A percentile compares a stretch with the other conserved stretches of the same genome.
These are phyloP conservation scores for Clepsis dumicolana DNA, from an alignment of 2,888 invertebrate genomes.

Conservation along the genomic window DNA sequence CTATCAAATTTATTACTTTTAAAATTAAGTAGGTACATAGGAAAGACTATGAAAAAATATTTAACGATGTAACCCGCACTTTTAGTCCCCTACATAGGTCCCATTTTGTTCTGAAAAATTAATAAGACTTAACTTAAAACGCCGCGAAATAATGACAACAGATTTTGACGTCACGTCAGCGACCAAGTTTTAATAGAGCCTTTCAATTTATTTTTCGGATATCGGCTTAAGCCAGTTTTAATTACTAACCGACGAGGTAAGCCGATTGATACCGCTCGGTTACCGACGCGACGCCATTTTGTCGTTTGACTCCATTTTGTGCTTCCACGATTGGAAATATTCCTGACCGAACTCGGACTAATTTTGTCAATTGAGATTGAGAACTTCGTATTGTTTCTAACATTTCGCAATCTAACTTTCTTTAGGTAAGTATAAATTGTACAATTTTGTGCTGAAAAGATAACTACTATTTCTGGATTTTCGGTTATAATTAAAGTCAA, in stretches of 20 bases:
- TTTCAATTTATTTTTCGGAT: conserved; percentile 59
- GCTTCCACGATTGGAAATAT: neutral
- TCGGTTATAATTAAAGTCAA: neutral
- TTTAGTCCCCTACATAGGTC: neutral
- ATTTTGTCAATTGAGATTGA: neutral
- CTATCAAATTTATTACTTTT: no score
- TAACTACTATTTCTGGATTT: neutral
- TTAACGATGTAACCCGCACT: no score
- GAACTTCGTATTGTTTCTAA: neutral
- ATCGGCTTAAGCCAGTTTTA: conserved; percentile 69
- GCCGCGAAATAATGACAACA: neutral
- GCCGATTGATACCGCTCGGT: conserved; percentile 46
- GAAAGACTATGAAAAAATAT: no score
- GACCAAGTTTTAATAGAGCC: conserved; percentile 63
- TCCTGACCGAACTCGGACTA: conserved; percentile 1
- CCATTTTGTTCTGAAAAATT: neutral
- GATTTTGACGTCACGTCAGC: conserved; percentile 32
- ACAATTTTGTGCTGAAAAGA: neutral
- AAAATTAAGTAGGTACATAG: no score
- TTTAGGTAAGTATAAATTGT: neutral
- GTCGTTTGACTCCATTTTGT: conserved; percentile 20
- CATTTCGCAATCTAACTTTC: neutral
- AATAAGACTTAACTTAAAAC: neutral
- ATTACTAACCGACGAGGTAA: conserved; percentile 59
- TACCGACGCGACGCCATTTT: conserved; percentile 34